Conservation (phyloP, 2,113 vertebrate species). For the Thamnophis sirtalis region DNA sequence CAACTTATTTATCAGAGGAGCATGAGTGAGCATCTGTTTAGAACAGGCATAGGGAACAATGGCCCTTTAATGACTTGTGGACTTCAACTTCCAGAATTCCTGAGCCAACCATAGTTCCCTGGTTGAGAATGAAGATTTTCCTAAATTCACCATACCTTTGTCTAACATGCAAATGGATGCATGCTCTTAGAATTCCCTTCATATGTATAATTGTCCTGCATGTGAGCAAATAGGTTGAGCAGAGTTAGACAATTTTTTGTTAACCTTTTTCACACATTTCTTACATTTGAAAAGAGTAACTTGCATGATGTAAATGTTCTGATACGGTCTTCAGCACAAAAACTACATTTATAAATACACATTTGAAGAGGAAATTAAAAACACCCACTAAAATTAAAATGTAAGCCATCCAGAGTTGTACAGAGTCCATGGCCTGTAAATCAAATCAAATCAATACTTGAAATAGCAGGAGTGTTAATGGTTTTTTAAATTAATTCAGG, state of each 20-base stretch:
- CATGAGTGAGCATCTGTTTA: not conserved
- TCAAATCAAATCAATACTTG: not conserved
- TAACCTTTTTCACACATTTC: not conserved
- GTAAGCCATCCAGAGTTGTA: not conserved
- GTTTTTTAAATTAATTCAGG: not conserved
- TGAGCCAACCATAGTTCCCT: not conserved
- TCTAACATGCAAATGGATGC: not conserved
- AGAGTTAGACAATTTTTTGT: not conserved
- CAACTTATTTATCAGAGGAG: not conserved
- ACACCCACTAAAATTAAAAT: not conserved
- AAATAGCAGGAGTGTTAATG: not conserved
- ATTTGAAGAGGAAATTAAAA: not conserved
- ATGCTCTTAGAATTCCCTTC: not conserved
- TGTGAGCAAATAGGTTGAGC: not conserved
- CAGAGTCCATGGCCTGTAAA: not conserved
- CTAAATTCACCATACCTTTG: not conserved
- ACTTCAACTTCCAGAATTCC: no score
- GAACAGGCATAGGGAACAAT: no score
- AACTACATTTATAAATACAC: not conserved
- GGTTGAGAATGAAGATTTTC: not conserved
- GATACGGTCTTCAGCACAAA: not conserved
- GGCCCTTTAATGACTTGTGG: no score
- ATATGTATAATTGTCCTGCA: not conserved
- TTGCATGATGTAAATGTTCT: not conserved
- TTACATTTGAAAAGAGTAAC: not conserved